Base-by-base conservation (phyloP, 2,797 vertebrate genomes). In the Agapornis canus region DNA sequence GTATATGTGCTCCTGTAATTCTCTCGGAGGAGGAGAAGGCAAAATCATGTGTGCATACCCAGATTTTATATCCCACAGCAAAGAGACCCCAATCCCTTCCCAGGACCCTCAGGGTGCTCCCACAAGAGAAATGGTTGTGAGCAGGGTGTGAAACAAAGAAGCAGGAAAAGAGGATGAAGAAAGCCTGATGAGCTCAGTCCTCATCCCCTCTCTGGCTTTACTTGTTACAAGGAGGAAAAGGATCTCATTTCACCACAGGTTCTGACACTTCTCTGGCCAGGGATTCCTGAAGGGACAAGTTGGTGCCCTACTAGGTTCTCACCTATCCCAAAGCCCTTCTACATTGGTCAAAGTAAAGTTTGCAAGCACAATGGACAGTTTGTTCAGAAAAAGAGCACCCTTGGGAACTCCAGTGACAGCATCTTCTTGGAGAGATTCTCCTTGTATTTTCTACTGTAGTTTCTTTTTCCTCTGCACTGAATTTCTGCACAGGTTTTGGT, bases 371-470 rank as follows among this genome's bases (percentile, higher is more conserved):
- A 52, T 1, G 29, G 42, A n/a, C 12, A 20, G 11, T 45, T 23
- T 52, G 20, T 25, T 52, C 6, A 17, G 23, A 22, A 40, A 66
- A 57, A 29, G 4, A 9, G 5, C 22, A 48, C 20, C 64, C 21
- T 25, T 15, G 16, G n/a, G 32, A 73, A 5, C 22, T n/a, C 23
- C 47, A n/a, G 22, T n/a, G 11, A 17, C 17, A 10, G 56, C 22
- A 71, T 10, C 29, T 37, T 31, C 63, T 51, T 9, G 4, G 10
- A 57, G 35, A 56, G 5, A 20, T 6, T 23, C 32, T 40, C 54
- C 20, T 64, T 1, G 0, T 9, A 16, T 15, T 81, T 66, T 21
- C 68, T 29, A 16, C 13, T 5, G 8, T 3, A 1, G 0, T 3
- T 68, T 76, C 65, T 15, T 45, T 40, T 75, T 6, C 49, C 61